Conservation (phyloP, 2,797 vertebrate genomes). For the Takifugu ocellatus region DNA sequence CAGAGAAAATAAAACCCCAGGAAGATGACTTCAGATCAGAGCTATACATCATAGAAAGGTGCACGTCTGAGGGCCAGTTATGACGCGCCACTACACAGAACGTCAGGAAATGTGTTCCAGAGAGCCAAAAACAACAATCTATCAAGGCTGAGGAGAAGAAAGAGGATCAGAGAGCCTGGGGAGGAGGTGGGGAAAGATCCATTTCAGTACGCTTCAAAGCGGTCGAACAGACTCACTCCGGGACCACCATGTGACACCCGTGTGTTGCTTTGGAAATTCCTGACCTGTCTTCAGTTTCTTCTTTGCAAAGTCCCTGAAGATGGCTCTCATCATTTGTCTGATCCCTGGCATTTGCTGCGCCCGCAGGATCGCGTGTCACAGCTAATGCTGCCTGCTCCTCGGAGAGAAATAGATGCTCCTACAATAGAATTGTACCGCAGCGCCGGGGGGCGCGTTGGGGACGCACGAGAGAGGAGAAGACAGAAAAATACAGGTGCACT, state of each 20-base stretch:
- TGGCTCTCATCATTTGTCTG: constrained; percentile 48
- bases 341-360: constrained; percentile 49
- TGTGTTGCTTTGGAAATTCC: constrained; percentile 31
- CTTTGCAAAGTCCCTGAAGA: constrained; percentile 48
- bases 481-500: background rate
- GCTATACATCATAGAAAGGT: constrained; percentile 19
- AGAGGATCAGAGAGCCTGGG: constrained; percentile 43
- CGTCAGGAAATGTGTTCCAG: constrained; percentile 67
- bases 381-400: constrained; percentile 28
- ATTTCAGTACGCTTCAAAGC: constrained; percentile 57
- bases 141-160: constrained; percentile 39
- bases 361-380: constrained; percentile 32
- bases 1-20: background rate
- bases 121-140: constrained; percentile 71
- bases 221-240: constrained; percentile 44
- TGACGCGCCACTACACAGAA: constrained; percentile 53
- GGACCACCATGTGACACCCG: constrained; percentile 39
- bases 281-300: constrained; percentile 55
- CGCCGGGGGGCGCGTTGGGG: constrained; percentile 2
- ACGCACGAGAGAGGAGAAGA: background rate
- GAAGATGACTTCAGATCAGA: background rate
- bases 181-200: constrained; percentile 34
- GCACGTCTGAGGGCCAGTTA: constrained; percentile 45
- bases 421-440: constrained; percentile 5
- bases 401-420: constrained; percentile 3